Conservation (phyloP, 1,140 invertebrate species). For the Nasonia longicornis region DNA sequence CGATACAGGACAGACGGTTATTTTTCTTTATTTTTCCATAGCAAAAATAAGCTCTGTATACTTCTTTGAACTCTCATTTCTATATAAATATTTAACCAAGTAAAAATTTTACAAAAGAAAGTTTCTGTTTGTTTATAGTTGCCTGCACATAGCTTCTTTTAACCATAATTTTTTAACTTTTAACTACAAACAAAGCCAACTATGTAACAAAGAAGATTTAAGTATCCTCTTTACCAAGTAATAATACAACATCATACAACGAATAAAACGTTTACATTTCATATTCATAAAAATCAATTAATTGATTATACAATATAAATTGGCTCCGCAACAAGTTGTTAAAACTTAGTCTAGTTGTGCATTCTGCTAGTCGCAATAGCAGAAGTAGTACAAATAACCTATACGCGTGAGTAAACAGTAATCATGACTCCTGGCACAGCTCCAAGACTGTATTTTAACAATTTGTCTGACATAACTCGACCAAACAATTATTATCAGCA, state of each 20-base stretch:
- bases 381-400: neutral
- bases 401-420: neutral
- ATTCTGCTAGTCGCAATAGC: too few species aligned
- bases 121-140: neutral
- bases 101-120: neutral
- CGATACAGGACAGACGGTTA: neutral
- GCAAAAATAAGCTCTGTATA: neutral
- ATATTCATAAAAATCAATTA: neutral
- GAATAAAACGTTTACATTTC: neutral
- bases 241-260: neutral
- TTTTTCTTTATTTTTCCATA: neutral
- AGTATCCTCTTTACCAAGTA: neutral
- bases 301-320: neutral
- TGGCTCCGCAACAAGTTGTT: neutral
- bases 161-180: neutral
- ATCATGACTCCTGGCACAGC: neutral
- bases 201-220: neutral
- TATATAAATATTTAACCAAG: neutral
- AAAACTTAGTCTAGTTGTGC: neutral
- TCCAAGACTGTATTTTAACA: neutral
- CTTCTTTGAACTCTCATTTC: slow-evolving; percentile 29
- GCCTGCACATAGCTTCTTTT: neutral
- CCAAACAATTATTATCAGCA: neutral
- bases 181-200: neutral
- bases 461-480: neutral